Conservation (phyloP, 2,797 vertebrate genomes). For the Halcyon leucocephala region DNA sequence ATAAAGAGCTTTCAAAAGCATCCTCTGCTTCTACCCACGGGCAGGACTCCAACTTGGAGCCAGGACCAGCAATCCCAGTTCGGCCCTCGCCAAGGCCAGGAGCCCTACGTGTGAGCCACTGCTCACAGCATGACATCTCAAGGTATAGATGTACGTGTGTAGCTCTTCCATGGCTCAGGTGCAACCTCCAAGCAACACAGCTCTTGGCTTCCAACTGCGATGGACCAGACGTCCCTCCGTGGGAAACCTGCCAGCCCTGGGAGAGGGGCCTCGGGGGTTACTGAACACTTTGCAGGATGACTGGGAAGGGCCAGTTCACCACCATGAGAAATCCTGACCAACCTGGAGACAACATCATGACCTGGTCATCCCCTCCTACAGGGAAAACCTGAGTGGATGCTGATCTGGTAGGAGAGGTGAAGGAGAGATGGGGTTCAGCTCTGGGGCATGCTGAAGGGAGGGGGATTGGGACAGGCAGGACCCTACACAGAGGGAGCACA, state of each 20-base stretch:
- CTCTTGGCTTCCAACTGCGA: background rate
- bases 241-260: background rate
- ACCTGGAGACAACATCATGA: background rate
- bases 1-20: background rate
- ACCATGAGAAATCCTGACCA: background rate
- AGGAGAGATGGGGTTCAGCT: background rate
- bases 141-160: accelerated
- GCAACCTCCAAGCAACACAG: background rate
- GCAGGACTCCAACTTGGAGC: background rate
- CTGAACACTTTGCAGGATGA: background rate
- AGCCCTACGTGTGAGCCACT: accelerated
- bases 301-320: background rate
- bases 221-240: background rate
- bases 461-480: background rate
- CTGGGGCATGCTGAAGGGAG: accelerated
- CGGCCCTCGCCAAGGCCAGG: background rate
- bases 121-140: background rate
- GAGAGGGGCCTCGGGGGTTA: accelerated
- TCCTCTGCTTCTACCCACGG: background rate
- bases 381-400: background rate
- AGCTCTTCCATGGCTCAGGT: background rate
- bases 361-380: background rate
- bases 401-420: background rate
- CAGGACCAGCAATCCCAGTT: background rate
- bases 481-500: accelerated